Evolutionary conservation across 2,113 vertebrate genomes (phyloP).

Genomic region (Chaetodon auriga): DNA sequence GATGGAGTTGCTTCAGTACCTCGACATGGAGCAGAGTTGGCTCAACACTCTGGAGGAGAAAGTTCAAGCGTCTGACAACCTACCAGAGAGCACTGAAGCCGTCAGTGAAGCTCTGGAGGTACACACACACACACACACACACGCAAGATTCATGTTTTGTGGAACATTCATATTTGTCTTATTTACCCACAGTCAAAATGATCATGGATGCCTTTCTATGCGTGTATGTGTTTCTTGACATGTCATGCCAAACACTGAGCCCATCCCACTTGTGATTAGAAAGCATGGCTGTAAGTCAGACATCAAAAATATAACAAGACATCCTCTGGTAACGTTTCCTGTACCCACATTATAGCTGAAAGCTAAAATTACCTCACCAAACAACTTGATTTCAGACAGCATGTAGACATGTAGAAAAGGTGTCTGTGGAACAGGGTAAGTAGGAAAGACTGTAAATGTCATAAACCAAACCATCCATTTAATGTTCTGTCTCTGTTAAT

Average conservation of each 20-base stretch:
- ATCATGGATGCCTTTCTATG: neutral
- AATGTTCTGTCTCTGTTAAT: conserved; percentile 13
- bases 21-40: conserved; percentile 94
- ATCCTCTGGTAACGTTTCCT: neutral
- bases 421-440: neutral
- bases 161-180: neutral
- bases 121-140: conserved; percentile 10
- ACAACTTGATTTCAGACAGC: neutral
- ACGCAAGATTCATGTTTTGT: neutral
- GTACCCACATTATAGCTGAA: neutral
- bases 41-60: conserved; percentile 90
- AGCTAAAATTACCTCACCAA: neutral
- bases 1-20: conserved; percentile 95
- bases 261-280: neutral
- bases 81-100: conserved; percentile 88
- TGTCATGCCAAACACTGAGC: too few species aligned
- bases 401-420: neutral
- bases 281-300: neutral
- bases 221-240: too few species aligned
- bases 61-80: conserved; percentile 84
- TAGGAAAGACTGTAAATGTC: neutral
- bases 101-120: conserved; percentile 93
- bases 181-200: neutral
- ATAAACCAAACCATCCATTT: conserved; percentile 14
- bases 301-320: neutral